Evolutionary conservation across 2,113 vertebrate species (phyloP).

Genomic region (Lasiurus borealis): DNA sequence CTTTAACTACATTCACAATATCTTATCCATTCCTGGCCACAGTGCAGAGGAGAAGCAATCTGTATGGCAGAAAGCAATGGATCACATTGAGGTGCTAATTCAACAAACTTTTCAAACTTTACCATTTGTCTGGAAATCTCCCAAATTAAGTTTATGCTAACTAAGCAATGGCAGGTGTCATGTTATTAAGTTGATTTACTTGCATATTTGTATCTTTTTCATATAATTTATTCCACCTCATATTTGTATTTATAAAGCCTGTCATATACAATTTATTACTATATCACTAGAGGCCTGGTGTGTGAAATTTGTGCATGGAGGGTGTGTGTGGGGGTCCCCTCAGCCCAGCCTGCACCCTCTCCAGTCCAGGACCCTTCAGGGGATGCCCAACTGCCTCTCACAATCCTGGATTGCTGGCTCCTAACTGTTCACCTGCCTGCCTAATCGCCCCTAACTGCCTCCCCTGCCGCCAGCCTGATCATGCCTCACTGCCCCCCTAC

Average conservation of each 20-base stretch:
- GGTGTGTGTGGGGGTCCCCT: too few species aligned
- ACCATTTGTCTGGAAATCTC: not conserved
- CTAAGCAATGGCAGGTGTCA: not conserved
- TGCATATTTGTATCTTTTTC: constrained; percentile 9
- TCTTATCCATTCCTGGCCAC: constrained; percentile 96
- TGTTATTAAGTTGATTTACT: not conserved
- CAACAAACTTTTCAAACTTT: not conserved
- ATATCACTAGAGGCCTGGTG: too few species aligned
- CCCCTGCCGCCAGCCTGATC: too few species aligned
- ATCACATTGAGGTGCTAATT: constrained; percentile 90
- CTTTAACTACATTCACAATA: constrained; percentile 97
- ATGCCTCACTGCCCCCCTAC: too few species aligned
- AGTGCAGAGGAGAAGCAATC: constrained; percentile 92
- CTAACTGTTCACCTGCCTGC: too few species aligned
- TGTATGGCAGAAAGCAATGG: constrained; percentile 92
- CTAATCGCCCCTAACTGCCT: too few species aligned
- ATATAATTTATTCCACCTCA: not conserved
- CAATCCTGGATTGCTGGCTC: too few species aligned
- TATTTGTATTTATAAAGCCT: not conserved
- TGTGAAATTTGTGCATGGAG: too few species aligned
- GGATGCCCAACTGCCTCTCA: too few species aligned
- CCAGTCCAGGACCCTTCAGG: too few species aligned
- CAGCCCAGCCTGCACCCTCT: too few species aligned
- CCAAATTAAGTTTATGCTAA: constrained; percentile 43
- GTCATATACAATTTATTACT: not conserved